Conservation (phyloP, 2,888 invertebrate species). For the Cephus pygmeus region DNA sequence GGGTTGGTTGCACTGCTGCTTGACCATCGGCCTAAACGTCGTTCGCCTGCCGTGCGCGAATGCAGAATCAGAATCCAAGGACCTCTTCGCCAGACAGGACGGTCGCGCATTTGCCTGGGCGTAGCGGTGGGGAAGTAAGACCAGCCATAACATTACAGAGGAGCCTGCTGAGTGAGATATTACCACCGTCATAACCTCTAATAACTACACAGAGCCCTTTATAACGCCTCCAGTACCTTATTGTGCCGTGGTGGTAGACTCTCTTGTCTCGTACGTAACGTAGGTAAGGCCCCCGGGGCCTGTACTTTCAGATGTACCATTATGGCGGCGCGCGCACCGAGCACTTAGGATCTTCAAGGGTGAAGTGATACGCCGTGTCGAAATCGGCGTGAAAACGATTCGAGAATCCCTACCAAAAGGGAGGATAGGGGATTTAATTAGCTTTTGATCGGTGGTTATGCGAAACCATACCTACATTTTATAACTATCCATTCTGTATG, state of each 20-base stretch:
- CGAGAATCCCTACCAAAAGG: constrained; percentile 15
- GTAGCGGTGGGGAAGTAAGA: constrained; percentile 14
- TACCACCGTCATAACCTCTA: constrained; percentile 63
- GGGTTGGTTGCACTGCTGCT: not conserved
- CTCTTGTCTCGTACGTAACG: constrained; percentile 46
- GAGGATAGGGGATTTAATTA: constrained; percentile 22
- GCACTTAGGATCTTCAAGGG: not conserved
- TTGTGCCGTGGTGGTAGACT: constrained; percentile 35
- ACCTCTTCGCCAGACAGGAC: not conserved
- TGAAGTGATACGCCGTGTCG: constrained; percentile 15
- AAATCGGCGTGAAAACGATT: constrained; percentile 30
- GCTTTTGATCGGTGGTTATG: constrained; percentile 21
- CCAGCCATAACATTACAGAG: constrained; percentile 59
- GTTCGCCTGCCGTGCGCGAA: not conserved
- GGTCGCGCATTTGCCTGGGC: not conserved
- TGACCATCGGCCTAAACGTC: not conserved
- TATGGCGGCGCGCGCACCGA: not conserved
- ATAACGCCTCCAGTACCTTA: constrained; percentile 59
- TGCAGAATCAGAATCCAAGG: not conserved
- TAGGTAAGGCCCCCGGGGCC: constrained; percentile 37
- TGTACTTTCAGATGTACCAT: constrained; percentile 31
- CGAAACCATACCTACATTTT: not conserved
- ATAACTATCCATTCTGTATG: not conserved
- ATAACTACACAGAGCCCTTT: constrained; percentile 62
- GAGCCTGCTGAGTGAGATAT: constrained; percentile 63